Percentiles rank a stretch among this genome's conserved stretches.
Evolutionary conservation across 2,113 vertebrate genomes (phyloP).

Genomic region (Tretioscincus oriximinensis): DNA sequence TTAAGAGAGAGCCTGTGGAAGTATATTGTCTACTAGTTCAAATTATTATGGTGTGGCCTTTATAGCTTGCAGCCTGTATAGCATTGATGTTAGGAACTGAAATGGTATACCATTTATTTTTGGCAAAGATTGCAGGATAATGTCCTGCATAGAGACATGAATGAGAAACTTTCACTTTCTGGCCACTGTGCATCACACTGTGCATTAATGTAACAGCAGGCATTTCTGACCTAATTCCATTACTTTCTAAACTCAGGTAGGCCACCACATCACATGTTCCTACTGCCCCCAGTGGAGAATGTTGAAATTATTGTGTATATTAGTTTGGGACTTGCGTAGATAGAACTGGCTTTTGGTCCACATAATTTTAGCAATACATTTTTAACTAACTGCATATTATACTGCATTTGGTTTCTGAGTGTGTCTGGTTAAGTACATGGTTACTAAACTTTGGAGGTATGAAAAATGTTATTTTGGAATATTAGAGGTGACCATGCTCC

Average conservation of each 20-base stretch:
- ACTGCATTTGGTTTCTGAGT: too few species aligned
- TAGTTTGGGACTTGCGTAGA: not conserved
- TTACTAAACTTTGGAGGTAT: too few species aligned
- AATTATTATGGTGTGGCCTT: slow-evolving; percentile 21
- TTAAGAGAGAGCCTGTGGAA: slow-evolving; percentile 14
- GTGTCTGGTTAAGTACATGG: too few species aligned
- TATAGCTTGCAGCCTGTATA: not conserved
- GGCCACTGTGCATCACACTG: not conserved
- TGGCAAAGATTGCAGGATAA: too few species aligned
- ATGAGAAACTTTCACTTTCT: not conserved
- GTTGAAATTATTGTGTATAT: not conserved
- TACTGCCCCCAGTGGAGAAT: not conserved
- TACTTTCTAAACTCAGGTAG: not conserved
- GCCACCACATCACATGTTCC: not conserved
- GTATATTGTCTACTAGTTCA: not conserved
- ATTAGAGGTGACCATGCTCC: too few species aligned
- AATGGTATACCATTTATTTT: too few species aligned
- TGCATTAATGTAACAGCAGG: slow-evolving; percentile 14
- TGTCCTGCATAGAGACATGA: not conserved
- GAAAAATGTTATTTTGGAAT: too few species aligned
- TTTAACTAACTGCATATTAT: not conserved
- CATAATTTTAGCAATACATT: not conserved
- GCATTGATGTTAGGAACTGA: not conserved
- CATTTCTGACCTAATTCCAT: slow-evolving; percentile 13
- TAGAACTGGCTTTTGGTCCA: not conserved